Evolutionary conservation across 2,888 invertebrate species (phyloP), one percentile per base, ranked within the genome.

Genomic region (Tetragonisca angustula): DNA sequence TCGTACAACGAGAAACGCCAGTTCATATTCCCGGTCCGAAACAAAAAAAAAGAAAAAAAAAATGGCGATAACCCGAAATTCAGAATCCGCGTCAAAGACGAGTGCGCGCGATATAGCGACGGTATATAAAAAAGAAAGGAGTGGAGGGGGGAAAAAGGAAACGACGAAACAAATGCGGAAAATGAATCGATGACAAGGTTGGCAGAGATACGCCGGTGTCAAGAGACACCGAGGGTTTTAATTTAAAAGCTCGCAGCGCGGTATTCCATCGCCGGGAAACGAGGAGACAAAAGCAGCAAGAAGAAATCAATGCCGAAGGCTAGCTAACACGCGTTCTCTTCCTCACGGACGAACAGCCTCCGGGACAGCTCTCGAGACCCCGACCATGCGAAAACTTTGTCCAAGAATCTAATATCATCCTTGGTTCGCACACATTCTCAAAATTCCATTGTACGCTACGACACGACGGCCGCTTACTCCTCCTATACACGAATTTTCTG

Each of bases 341-440:
- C 86, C 81, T 84, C 80, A 88, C 81, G 86, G 85, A 85, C 83
- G 88, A 85, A 81, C 83, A 85, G 88, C 83, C 79, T 87, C 80
- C 84, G 87, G 87, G 84, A 90, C 87, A 85, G 87, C 90, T 89
- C 90, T 92, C 87, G 88, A 90, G 91, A 90, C 91, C 90, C 90
- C 91, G 91, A 84, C 91, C 91, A 91, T 92, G 93, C 91, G 93
- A 94, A 94, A 94, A 94, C 94, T 94, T 93, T 93, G 92, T 91
- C 92, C 93, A 93, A 94, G 94, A 94, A 94, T 94, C 93, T 94
- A 94, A 94, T 94, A 94, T 94, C 92, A 93, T 93, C 91, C 92
- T 91, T 90, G 90, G 92, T 92, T 92, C 93, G 91, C 92, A 91
- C 90, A 93, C 93, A 93, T 94, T 93, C 93, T 91, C 88, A 87